Base-by-base conservation (phyloP, 1,140 invertebrate genomes). In the Akabosia matsudoensis region DNA sequence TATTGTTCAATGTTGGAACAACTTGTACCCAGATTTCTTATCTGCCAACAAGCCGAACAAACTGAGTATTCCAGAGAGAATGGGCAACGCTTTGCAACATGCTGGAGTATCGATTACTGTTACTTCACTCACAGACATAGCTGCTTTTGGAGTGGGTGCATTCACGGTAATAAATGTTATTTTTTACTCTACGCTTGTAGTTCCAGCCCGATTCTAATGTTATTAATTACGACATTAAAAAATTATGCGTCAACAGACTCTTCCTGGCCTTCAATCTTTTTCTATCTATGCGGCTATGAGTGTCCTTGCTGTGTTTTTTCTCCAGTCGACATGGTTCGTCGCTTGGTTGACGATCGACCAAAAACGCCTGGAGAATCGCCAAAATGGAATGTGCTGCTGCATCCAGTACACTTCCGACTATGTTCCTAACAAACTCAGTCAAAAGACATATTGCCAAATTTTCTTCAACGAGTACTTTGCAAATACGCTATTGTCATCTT, bases 281-380 rank as follows among this genome's bases (percentile, higher is more conserved):
- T 93, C 91, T 82, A 87, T 92, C 31, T 93, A 91, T 82, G 90
- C 91, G 16, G 90, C 91, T 7, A 84, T 89, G 0, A 90, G 91
- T 26, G 89, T 93, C 3, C 85, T 91, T 30, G 88, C 91, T 76
- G 91, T 91, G 13, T 93, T 91, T 84, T 84, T 92, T 45, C 89
- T 91, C 79, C 91, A 64, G 28, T 87, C 92, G 4, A 93, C 92
- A 7, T 91, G 93, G 84, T 93, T 92, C 84, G 88, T 92, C 18
- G 91, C 91, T 0, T 88, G 90, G 74, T 90, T 93, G 80, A 88
- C 90, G 0, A 83, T 93, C 71, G 92, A 93, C 82, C 85, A 91
- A 61, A 85, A 83, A 82, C 86, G 92, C 82, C 86, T 92, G 24
- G 86, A 88, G 79, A 82, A 82, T 0, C 88, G 87, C 73, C 84